A percentile compares a stretch with the other conserved stretches of the same genome.
Conservation (phyloP, 2,888 invertebrate genomes). For the Luperina nickerlii region DNA sequence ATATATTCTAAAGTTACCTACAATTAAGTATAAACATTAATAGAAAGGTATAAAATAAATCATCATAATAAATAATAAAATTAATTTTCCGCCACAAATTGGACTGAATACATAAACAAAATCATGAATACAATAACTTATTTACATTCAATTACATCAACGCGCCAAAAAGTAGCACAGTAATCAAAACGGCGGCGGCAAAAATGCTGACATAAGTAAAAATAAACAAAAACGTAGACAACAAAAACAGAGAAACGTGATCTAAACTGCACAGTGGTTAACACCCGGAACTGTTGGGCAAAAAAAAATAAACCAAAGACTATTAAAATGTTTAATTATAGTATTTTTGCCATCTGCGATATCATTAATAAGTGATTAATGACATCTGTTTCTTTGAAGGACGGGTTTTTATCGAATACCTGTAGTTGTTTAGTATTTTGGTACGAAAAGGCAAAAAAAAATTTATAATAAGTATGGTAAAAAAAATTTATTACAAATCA, state of each 20-base stretch:
- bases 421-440: neutral
- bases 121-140: constrained; percentile 7
- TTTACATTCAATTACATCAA: constrained; percentile 19
- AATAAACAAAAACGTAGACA: constrained; percentile 40
- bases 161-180: constrained; percentile 23
- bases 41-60: neutral
- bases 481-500: neutral
- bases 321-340: constrained; percentile 25
- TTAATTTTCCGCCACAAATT: neutral
- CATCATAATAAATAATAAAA: neutral
- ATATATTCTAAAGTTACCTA: neutral
- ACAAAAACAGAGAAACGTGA: constrained; percentile 50
- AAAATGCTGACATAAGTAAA: constrained; percentile 50
- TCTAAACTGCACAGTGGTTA: constrained; percentile 46
- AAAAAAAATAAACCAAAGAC: constrained; percentile 13
- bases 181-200: neutral
- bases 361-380: constrained; percentile 19
- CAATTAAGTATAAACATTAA: neutral
- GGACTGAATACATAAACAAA: neutral
- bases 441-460: neutral
- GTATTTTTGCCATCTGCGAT: constrained; percentile 11
- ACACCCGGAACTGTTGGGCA: constrained; percentile 58
- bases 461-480: no score
- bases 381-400: neutral
- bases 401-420: neutral